phyloP scores from a whole-genome alignment of 2,113 vertebrate species.

The Callochromis pleurospilus region DNA sequence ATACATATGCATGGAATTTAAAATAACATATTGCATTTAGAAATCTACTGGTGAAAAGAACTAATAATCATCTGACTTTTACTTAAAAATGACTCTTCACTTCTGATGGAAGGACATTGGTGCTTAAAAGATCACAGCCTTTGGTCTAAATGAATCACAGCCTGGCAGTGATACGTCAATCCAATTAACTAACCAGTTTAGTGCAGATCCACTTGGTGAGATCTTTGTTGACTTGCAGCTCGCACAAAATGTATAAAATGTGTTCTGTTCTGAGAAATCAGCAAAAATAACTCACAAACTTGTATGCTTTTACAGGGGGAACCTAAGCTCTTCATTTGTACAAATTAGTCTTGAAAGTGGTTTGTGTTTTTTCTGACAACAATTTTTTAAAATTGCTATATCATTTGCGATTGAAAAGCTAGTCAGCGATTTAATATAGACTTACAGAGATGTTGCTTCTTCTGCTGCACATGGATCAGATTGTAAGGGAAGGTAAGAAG shows the following conservation, averaged over 20 bases:
- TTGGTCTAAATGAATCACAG: constrained; percentile 59
- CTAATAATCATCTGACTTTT: background rate
- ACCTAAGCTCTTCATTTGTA: background rate
- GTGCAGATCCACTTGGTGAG: constrained; percentile 53
- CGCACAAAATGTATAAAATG: background rate
- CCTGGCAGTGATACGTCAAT: constrained; percentile 55
- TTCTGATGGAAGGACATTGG: constrained; percentile 37
- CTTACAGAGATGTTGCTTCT: background rate
- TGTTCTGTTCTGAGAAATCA: background rate
- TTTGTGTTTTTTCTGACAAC: background rate
- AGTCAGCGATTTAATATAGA: background rate
- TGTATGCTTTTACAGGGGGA: fast-evolving
- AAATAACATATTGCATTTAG: background rate
- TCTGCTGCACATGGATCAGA: background rate
- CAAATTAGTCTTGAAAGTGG: background rate
- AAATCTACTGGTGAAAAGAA: background rate
- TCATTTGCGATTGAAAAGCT: background rate
- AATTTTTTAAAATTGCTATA: fast-evolving
- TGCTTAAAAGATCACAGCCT: constrained; percentile 64
- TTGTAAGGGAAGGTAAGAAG: background rate
- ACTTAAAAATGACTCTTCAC: constrained; percentile 29
- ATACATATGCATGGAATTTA: fast-evolving
- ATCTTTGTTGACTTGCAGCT: constrained; percentile 33
- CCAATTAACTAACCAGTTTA: constrained; percentile 73
- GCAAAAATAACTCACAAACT: fast-evolving